These are phyloP conservation scores for Caiman crocodilus DNA, from an alignment of 2,797 vertebrate species.

Conservation along the genomic window DNA sequence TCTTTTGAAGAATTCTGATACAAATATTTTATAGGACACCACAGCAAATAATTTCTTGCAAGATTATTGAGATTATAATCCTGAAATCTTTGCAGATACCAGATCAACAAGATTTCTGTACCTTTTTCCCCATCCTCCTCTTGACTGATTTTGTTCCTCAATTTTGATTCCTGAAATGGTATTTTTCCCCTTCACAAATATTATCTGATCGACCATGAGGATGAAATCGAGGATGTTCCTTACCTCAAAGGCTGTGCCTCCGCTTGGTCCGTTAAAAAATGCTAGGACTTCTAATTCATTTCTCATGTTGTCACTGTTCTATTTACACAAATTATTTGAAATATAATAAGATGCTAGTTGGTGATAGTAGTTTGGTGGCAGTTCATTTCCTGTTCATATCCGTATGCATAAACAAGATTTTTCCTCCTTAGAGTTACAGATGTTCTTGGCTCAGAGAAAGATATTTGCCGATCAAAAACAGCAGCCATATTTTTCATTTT, in stretches of 20 bases:
- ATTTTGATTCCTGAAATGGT: constrained; percentile 57
- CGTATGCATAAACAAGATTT: constrained; percentile 61
- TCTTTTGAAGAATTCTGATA: neutral
- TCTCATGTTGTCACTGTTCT: neutral
- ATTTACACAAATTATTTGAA: neutral
- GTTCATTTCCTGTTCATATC: neutral
- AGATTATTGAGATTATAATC: neutral
- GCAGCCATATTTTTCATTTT: constrained; percentile 65
- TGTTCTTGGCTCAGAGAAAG: constrained; percentile 69
- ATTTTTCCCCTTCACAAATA: neutral
- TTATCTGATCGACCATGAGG: neutral
- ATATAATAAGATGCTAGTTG: neutral
- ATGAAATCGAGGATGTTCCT: neutral
- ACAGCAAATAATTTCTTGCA: neutral
- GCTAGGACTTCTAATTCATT: neutral
- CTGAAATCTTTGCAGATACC: constrained; percentile 18
- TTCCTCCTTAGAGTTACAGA: constrained; percentile 67
- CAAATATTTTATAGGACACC: neutral
- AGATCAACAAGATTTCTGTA: constrained; percentile 30
- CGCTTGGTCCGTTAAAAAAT: neutral
- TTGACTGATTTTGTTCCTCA: constrained; percentile 65
- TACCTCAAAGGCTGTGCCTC: neutral
- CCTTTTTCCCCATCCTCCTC: constrained; percentile 45
- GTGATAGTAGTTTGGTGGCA: neutral
- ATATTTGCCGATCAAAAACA: constrained; percentile 70